Evolutionary conservation across 2,797 vertebrate species (phyloP), one percentile per base, ranked within the genome.

Genomic region (Epinephelus malabaricus): DNA sequence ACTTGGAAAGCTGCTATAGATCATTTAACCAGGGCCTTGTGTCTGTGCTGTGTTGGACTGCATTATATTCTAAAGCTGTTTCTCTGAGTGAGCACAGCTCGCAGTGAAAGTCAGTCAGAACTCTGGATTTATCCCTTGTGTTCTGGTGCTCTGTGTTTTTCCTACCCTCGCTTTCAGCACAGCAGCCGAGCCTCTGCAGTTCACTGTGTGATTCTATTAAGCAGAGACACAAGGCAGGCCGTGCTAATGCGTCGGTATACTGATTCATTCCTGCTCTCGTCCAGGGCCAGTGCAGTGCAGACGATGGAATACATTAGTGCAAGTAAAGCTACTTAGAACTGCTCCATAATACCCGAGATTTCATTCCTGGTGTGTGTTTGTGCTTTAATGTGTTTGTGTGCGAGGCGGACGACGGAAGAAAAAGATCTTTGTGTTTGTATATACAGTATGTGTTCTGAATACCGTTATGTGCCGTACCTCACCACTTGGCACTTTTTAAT

Each of bases 261-360:
- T 43, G 69, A 81, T 83, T 90, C 69, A 61, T 77, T 79, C 76
- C 43, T 68, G 59, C 67, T 86, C 60, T 71, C 56, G 56, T 67
- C 65, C 47, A 17, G 69, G n/a, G 23, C 27, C 12, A 70, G 64
- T 11, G 61, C 61, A 21, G 54, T 50, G 66, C 73, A 85, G 40
- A 77, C 55, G 3, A 13, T 25, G 18, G 81, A 80, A 90, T 83
- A 82, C 75, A 82, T 86, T 77, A 83, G 43, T 50, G 78, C 54
- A 19, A 67, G 50, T 55, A 77, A 87, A 86, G 89, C 85, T 82
- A 66, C 82, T 86, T 78, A 86, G 81, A 63, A n/a, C 15, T 79
- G 78, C 69, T 60, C 34, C 61, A 6, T 80, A 84, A 82, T 71
- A 86, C 55, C 72, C 6, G 0, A 30, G 9, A 71, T 73, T 74